These are phyloP conservation scores for Desmodus rotundus DNA, from an alignment of 2,113 vertebrate species.

Conservation along the genomic window DNA sequence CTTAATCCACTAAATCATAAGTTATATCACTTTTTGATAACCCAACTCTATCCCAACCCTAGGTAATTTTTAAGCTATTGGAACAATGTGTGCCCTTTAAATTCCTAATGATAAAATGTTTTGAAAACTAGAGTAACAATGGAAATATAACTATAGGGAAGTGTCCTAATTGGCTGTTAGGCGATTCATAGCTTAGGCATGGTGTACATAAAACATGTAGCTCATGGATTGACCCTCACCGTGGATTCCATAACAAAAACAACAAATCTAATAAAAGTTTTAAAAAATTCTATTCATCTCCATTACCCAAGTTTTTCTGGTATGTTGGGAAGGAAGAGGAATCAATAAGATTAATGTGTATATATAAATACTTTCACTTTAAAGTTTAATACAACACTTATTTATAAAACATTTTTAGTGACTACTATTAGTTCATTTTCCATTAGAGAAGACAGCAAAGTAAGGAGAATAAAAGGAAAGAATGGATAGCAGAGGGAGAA, in stretches of 20 bases:
- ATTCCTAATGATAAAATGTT: background rate
- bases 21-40: background rate
- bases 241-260: background rate
- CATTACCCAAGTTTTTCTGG: background rate
- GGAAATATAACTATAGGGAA: background rate
- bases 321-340: background rate
- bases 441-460: slow-evolving; percentile 2
- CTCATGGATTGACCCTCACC: background rate
- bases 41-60: background rate
- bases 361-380: background rate
- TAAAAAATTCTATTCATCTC: background rate
- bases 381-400: background rate
- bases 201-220: background rate
- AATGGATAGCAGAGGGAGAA: background rate
- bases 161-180: background rate
- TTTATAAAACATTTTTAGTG: background rate
- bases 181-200: background rate
- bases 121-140: background rate
- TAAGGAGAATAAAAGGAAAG: background rate
- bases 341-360: background rate
- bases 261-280: background rate
- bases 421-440: background rate
- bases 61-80: background rate
- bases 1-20: background rate
- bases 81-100: background rate